Base-by-base conservation (phyloP, 92 coral and sea anemone genomes). In the Zoanthus sansibaricus region DNA sequence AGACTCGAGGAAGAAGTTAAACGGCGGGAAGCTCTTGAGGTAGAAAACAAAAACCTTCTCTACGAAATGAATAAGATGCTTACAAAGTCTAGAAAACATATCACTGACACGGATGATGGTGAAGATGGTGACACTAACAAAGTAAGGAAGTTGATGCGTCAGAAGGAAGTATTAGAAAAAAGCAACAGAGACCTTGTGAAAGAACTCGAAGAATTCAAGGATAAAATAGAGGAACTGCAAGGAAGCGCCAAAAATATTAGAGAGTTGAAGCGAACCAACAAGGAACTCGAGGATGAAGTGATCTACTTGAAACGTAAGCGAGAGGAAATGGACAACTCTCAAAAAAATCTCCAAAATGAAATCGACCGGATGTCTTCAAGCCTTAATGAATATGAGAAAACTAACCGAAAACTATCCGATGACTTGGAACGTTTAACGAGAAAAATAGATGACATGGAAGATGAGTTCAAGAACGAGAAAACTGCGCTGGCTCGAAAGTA, bases 21-120 rank as follows among this genome's bases (percentile, higher is more conserved):
- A 31, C 93, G 88, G 72, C 82, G 98, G 20, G 98, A 94, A 89
- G 79, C 91, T 5, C 92, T 94, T 20, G 96, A 94, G 72, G 88
- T 87, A 4, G 98, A 94, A 77, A 94, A 94, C 88, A 94, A 93
- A 87, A 93, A 93, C 77, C 91, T 94, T 33, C 87, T 94, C 21
- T 93, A 94, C 75, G 95, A 94, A 77, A 87, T 94, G 76, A 94
- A 93, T 52, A 92, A 93, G 20, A 71, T 91, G 80, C 89, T 94
- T 11, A 82, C 83, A 13, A 82, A 86, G 37, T 90, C 84, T 47
- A 75, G 88, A 79, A 82, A 88, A 45, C 2, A 59, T 37, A 70
- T 25, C 11, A 64, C 75, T 3, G 71, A 77, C 25, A 55, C 78
- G 3, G 88, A 92, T 73, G 84, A 91, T 46, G 25, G n/a, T 15